Conservation (phyloP, 2,888 invertebrate species). For the Caenorhabditis sp. region DNA sequence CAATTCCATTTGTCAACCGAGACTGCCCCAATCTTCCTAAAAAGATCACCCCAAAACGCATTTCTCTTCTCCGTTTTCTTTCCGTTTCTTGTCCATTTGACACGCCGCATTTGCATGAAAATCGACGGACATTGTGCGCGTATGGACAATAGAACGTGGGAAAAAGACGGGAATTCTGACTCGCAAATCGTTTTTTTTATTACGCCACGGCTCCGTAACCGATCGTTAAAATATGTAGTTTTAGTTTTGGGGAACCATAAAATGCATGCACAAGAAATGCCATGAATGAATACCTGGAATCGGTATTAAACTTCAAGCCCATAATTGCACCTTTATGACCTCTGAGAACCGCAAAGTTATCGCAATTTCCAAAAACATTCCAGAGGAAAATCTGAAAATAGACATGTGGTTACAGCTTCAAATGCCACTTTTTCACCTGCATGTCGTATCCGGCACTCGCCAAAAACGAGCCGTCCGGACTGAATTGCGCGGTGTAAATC, state of each 20-base stretch:
- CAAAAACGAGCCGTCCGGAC: conserved; percentile 95
- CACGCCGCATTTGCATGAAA: neutral
- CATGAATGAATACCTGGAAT: conserved; percentile 47
- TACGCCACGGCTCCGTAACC: neutral
- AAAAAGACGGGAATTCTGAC: neutral
- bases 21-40: too few relatives aligned
- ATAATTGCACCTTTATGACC: conserved; percentile 97
- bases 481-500: conserved; percentile 94
- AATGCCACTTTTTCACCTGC: conserved; percentile 87
- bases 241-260: too few relatives aligned
- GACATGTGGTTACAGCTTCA: neutral
- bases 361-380: conserved; percentile 98
- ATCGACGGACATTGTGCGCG: neutral
- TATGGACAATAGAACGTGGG: neutral
- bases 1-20: too few relatives aligned
- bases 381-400: conserved; percentile 87
- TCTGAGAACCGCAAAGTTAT: conserved; percentile 94
- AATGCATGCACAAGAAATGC: too few relatives aligned
- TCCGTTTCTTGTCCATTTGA: neutral
- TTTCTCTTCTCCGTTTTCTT: too few relatives aligned
- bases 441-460: conserved; percentile 96
- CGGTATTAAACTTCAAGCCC: conserved; percentile 87
- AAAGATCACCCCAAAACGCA: neutral
- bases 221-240: too few relatives aligned
- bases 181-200: neutral